phyloP scores from a whole-genome alignment of 2,888 invertebrate genomes.

The Volucella bombylans region DNA sequence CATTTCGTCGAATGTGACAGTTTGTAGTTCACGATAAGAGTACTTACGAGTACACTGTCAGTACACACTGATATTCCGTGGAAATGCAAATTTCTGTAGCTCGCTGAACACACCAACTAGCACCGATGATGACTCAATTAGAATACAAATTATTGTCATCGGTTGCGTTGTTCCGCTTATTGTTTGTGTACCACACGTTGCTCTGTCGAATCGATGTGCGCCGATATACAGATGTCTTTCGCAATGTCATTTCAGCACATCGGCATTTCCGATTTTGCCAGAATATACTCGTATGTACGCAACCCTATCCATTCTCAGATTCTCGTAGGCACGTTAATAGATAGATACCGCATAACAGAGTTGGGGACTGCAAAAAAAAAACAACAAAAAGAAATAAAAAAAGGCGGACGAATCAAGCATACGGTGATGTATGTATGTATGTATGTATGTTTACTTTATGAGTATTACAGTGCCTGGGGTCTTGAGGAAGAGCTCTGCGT shows the following conservation, averaged over 20 bases:
- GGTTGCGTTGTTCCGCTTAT: slow-evolving; percentile 13
- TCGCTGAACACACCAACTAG: neutral
- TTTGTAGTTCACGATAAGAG: too few relatives aligned
- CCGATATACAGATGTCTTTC: slow-evolving; percentile 37
- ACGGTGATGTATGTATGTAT: neutral
- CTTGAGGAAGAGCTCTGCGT: slow-evolving; percentile 45
- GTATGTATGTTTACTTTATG: slow-evolving; percentile 20
- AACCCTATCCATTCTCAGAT: slow-evolving; percentile 28
- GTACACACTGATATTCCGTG: slow-evolving; percentile 50
- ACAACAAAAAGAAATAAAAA: neutral
- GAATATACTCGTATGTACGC: neutral
- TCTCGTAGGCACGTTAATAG: slow-evolving; percentile 44
- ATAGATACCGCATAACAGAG: slow-evolving; percentile 47
- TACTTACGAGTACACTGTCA: neutral
- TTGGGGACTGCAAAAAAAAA: slow-evolving; percentile 13
- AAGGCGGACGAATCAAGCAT: neutral
- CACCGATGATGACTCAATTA: slow-evolving; percentile 68
- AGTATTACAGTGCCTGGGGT: slow-evolving; percentile 4
- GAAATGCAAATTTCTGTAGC: slow-evolving; percentile 49
- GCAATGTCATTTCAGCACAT: slow-evolving; percentile 61
- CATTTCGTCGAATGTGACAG: slow-evolving; percentile 10
- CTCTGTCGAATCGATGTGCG: neutral
- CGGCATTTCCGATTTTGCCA: slow-evolving; percentile 69
- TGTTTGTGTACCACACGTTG: slow-evolving; percentile 13
- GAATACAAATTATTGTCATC: slow-evolving; percentile 29